These are phyloP conservation scores for Galeopsomyia nigrocyanea DNA, from an alignment of 2,888 invertebrate genomes.

Conservation along the genomic window DNA sequence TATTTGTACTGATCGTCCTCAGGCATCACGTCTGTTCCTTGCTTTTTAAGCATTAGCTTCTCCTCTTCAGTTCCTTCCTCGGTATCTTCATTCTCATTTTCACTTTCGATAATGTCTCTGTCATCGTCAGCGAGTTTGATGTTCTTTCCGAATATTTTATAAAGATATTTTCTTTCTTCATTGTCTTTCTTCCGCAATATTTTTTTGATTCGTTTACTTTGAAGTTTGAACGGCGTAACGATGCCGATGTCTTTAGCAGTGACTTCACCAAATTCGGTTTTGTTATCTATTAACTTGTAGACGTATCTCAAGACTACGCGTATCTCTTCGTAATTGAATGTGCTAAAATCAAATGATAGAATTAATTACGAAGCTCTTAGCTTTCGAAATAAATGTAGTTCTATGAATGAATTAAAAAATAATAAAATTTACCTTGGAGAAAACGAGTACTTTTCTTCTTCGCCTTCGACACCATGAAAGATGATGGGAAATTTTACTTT, in stretches of 20 bases:
- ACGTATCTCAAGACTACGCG: slow-evolving; percentile 74
- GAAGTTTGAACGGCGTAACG: slow-evolving; percentile 72
- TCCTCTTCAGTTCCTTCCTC: too few relatives aligned
- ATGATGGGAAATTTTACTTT: slow-evolving; percentile 38
- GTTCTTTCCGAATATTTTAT: too few relatives aligned
- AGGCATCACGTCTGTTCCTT: too few relatives aligned
- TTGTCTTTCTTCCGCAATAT: slow-evolving; percentile 60
- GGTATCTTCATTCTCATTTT: too few relatives aligned
- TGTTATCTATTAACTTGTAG: slow-evolving; percentile 67
- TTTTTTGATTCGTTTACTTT: slow-evolving; percentile 69
- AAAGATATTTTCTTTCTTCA: too few relatives aligned
- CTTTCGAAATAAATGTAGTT: neutral
- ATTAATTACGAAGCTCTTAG: too few relatives aligned
- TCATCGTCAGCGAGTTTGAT: too few relatives aligned
- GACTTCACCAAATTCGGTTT: slow-evolving; percentile 33
- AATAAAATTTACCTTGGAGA: slow-evolving; percentile 15
- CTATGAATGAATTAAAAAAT: too few relatives aligned
- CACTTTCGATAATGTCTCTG: too few relatives aligned
- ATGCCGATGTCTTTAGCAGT: slow-evolving; percentile 72
- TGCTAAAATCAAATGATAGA: slow-evolving; percentile 65
- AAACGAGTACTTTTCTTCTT: slow-evolving; percentile 5
- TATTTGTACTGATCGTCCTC: slow-evolving; percentile 14
- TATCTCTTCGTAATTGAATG: slow-evolving; percentile 75
- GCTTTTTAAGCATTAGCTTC: too few relatives aligned
- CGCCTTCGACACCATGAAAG: slow-evolving; percentile 42